Percentiles rank a stretch among this genome's conserved stretches.
Evolutionary conservation across 2,113 vertebrate genomes (phyloP).

Genomic region (Vulpes lagopus): DNA sequence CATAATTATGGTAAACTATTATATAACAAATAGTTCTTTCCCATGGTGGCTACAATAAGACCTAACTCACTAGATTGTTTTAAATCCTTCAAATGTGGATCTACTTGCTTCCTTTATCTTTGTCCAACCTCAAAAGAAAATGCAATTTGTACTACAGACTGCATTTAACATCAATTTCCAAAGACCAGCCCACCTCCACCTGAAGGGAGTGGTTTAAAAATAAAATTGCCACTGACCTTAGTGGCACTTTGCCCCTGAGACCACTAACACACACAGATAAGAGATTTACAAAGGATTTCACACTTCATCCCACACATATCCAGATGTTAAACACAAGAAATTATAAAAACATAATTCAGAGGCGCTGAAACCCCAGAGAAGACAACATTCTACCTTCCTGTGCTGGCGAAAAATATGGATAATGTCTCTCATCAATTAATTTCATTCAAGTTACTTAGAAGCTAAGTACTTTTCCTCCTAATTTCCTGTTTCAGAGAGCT

Average conservation of each 20-base stretch:
- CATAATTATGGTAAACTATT: not conserved
- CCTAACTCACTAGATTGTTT: not conserved
- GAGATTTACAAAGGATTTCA: slow-evolving; percentile 36
- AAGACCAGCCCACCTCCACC: not conserved
- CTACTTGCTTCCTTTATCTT: not conserved
- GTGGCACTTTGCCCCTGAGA: not conserved
- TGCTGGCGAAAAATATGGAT: not conserved
- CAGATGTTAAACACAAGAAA: slow-evolving; percentile 39
- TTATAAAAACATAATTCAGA: not conserved
- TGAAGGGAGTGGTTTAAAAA: slow-evolving; percentile 35
- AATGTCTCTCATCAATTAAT: slow-evolving; percentile 57
- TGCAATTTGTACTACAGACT: not conserved
- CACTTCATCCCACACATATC: not conserved
- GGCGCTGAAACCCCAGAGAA: not conserved
- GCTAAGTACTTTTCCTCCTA: slow-evolving; percentile 9
- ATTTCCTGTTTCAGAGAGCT: slow-evolving; percentile 49
- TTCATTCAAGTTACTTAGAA: slow-evolving; percentile 34
- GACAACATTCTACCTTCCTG: slow-evolving; percentile 21
- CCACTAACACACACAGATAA: not conserved
- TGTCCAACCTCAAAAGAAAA: slow-evolving; percentile 16
- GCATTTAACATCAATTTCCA: not conserved
- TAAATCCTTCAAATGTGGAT: not conserved
- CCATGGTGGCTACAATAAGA: not conserved
- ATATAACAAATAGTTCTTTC: not conserved
- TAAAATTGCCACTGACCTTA: not conserved